phyloP scores from a whole-genome alignment of 2,797 vertebrate species.

The Podarcis lilfordi region DNA sequence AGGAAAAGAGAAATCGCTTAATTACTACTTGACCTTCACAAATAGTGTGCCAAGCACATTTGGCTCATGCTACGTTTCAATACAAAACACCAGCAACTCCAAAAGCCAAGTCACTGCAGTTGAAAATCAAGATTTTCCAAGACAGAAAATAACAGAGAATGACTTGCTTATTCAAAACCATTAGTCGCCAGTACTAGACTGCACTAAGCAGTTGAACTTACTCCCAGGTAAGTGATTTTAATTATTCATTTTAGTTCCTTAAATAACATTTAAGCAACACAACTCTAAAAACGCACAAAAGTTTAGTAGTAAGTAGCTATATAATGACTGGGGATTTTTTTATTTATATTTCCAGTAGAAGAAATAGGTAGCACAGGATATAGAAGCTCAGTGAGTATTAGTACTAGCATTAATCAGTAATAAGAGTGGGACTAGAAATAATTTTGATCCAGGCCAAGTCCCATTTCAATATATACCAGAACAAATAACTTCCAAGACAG shows the following conservation, averaged over 20 bases:
- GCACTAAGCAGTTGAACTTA: neutral
- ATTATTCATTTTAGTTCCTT: neutral
- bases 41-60: neutral
- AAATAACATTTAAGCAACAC: neutral
- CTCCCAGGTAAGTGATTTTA: neutral
- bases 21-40: neutral
- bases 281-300: neutral
- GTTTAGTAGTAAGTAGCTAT: neutral
- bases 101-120: neutral
- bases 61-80: neutral
- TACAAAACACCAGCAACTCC: neutral
- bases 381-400: neutral
- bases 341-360: neutral
- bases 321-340: neutral
- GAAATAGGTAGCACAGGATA: too few relatives aligned
- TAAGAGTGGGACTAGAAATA: neutral
- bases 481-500: neutral
- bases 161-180: too few relatives aligned
- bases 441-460: neutral
- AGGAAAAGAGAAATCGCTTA: constrained; percentile 3
- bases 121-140: neutral
- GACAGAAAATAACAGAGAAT: neutral
- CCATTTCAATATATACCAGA: neutral
- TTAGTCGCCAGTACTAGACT: neutral
- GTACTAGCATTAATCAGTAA: neutral